Evolutionary conservation across 23 tunicate genomes (phyloP), one percentile per base, ranked within the genome.

Genomic region (Phallusia fumigata): DNA sequence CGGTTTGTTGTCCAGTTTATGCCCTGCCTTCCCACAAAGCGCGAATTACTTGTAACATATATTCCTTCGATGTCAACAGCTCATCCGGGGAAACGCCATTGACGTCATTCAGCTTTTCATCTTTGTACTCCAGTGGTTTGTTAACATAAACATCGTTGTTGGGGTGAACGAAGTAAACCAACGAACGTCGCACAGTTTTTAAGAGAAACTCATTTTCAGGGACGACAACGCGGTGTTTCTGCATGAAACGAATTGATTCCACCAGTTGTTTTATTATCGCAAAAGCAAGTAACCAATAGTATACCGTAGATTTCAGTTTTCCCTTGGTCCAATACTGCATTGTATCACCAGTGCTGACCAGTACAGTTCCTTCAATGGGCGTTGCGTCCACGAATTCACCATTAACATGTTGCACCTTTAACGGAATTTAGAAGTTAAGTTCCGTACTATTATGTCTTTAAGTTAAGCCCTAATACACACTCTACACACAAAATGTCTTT

Each of bases 141-240:
- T 84, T 78, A 12, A 84, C 21, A 52, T 32, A 40, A 31, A 84
- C 87, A 30, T 84, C 81, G 76, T 84, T 84, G 45, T 84, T 52
- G 18, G 87, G 87, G 13, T 49, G 65, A 0, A 84, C 87, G 78
- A 84, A 84, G 76, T 84, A 84, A 51, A 36, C 87, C 65, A 76
- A 12, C 22, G 87, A 84, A 0, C 87, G 81, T 47, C 87, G 78
- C 0, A 76, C 75, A 31, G 72, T 2, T 58, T 58, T 58, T 58
- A 58, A 58, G 15, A 58, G 13, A 58, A 8, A 58, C 13, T 58
- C 69, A 58, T 24, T 58, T 24, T 58, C 69, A 2, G 69, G 69
- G 15, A 58, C 28, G 13, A 58, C 13, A 22, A 58, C 69, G 28
- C 69, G 69, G 13, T 58, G 69, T 58, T 58, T 58, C 69, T 58